phyloP scores from a whole-genome alignment of 2,888 invertebrate genomes.

The Keiferia lycopersicella region DNA sequence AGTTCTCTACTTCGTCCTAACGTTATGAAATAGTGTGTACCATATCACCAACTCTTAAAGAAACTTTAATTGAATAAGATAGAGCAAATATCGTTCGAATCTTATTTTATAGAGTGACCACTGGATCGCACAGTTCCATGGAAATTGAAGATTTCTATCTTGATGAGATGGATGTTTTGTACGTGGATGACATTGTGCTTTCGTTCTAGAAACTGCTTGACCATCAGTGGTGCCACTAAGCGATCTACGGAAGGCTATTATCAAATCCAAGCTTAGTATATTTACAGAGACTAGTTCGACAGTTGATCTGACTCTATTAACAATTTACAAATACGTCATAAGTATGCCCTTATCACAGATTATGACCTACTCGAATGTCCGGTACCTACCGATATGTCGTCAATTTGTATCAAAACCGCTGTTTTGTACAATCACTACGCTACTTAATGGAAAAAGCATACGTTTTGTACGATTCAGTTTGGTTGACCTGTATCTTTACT shows the following conservation, averaged over 20 bases:
- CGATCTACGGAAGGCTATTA: slow-evolving; percentile 74
- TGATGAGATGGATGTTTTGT: neutral
- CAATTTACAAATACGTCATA: slow-evolving; percentile 67
- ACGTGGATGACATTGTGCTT: neutral
- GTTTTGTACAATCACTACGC: slow-evolving; percentile 19
- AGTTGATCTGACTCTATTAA: slow-evolving; percentile 45
- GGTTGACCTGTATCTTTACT: neutral
- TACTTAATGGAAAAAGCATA: neutral
- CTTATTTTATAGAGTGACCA: slow-evolving; percentile 68
- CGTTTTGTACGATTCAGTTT: neutral
- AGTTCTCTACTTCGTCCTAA: slow-evolving; percentile 48
- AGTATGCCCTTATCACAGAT: slow-evolving; percentile 78
- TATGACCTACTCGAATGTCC: slow-evolving; percentile 66
- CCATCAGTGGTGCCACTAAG: slow-evolving; percentile 63
- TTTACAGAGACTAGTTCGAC: slow-evolving; percentile 52
- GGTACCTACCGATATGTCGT: slow-evolving; percentile 72
- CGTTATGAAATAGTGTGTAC: slow-evolving; percentile 47
- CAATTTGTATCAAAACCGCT: slow-evolving; percentile 42
- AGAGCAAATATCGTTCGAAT: slow-evolving; percentile 55
- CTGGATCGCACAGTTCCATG: slow-evolving; percentile 56
- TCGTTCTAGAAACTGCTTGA: slow-evolving; percentile 44
- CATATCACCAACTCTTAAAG: slow-evolving; percentile 57
- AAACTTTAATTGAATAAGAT: slow-evolving; percentile 48
- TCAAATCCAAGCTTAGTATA: slow-evolving; percentile 71
- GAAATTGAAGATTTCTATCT: slow-evolving; percentile 27